Percentiles rank a stretch among this genome's conserved stretches.
These are phyloP conservation scores for Anolis apletophallus DNA, from an alignment of 2,797 vertebrate species.

Conservation along the genomic window DNA sequence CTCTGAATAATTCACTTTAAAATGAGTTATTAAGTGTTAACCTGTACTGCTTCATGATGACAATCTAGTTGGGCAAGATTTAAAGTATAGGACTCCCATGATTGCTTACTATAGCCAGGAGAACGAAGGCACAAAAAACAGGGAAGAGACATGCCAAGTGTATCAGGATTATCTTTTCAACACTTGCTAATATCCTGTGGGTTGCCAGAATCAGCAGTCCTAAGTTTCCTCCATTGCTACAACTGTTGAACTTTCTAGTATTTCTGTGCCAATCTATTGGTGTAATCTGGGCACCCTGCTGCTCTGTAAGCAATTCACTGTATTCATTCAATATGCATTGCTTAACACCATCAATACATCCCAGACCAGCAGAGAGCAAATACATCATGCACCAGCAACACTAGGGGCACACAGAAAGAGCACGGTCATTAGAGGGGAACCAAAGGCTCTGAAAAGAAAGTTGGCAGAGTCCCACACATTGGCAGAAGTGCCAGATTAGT, in stretches of 20 bases:
- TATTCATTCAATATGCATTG: conserved; percentile 13
- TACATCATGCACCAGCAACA: conserved; percentile 45
- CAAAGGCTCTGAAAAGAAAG: conserved; percentile 15
- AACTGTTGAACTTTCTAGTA: conserved; percentile 25
- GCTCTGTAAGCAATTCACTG: conserved; percentile 22
- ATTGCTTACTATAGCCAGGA: neutral
- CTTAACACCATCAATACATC: neutral
- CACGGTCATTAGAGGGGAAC: neutral
- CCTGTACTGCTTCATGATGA: neutral
- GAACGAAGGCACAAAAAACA: neutral
- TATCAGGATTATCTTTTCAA: conserved; percentile 35
- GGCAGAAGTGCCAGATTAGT: neutral
- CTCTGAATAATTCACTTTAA: neutral
- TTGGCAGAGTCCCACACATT: conserved; percentile 8
- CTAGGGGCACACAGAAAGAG: conserved; percentile 11
- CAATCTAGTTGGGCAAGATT: neutral
- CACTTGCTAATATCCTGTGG: conserved; percentile 30
- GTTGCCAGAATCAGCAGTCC: conserved; percentile 34
- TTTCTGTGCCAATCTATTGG: conserved; percentile 9
- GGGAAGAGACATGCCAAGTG: neutral
- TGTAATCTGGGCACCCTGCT: conserved; percentile 39
- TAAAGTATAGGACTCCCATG: too few species aligned
- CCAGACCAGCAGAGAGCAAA: conserved; percentile 10
- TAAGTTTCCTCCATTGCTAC: conserved; percentile 21
- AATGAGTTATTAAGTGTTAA: neutral